These are phyloP conservation scores for Chrysina gloriosa DNA, from an alignment of 2,888 invertebrate genomes.

Conservation along the genomic window DNA sequence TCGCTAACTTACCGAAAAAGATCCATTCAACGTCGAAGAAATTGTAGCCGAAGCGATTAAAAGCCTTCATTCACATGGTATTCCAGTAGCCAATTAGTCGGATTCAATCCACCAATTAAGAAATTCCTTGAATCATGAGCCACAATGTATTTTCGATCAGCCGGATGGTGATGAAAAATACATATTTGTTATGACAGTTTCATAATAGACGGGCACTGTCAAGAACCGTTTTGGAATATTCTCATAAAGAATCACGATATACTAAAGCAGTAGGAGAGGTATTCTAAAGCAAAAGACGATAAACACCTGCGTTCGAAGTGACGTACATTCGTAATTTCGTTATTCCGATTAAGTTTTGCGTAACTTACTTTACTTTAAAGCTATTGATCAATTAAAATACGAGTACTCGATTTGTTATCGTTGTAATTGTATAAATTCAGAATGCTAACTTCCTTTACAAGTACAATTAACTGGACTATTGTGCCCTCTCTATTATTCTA, in stretches of 20 bases:
- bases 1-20: constrained; percentile 40
- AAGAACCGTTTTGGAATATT: constrained; percentile 11
- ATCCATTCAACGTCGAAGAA: constrained; percentile 40
- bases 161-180: constrained; percentile 14
- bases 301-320: constrained; percentile 18
- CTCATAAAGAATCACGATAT: neutral
- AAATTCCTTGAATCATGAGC: constrained; percentile 49
- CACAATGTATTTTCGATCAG: constrained; percentile 46
- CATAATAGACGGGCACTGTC: constrained; percentile 44
- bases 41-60: constrained; percentile 41
- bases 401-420: neutral
- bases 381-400: constrained; percentile 2
- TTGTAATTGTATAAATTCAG: constrained; percentile 10
- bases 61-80: constrained; percentile 40
- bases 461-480: neutral
- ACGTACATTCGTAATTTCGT: neutral
- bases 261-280: neutral
- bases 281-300: neutral
- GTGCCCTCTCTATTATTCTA: neutral
- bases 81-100: constrained; percentile 52
- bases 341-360: constrained; percentile 6
- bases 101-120: constrained; percentile 53
- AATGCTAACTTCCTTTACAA: neutral
- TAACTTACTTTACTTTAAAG: neutral
- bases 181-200: constrained; percentile 50